These are phyloP conservation scores for Ochropleura plecta DNA, from an alignment of 2,888 invertebrate species.

Conservation along the genomic window DNA sequence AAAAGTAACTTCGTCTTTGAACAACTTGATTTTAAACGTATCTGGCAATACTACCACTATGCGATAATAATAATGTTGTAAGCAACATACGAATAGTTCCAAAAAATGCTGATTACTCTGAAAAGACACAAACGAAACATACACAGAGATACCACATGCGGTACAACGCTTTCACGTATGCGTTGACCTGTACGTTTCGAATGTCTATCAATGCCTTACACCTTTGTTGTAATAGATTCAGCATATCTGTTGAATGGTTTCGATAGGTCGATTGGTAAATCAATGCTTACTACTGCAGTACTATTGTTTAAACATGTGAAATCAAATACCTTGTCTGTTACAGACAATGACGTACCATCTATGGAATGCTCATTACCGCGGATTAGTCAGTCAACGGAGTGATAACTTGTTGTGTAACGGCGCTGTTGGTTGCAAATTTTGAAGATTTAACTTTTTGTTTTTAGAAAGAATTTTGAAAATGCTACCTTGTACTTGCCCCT, in stretches of 20 bases:
- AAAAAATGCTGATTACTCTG: no score
- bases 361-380: conserved; percentile 18
- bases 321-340: conserved; percentile 42
- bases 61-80: background rate
- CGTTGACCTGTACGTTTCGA: background rate
- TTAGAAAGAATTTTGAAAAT: background rate
- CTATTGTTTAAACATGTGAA: conserved; percentile 36
- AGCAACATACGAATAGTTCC: background rate
- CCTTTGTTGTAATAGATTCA: conserved; percentile 28
- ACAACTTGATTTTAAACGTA: background rate
- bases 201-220: conserved; percentile 16
- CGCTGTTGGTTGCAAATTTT: background rate
- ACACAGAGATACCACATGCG: no score
- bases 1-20: background rate
- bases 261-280: conserved; percentile 30
- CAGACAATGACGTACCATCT: conserved; percentile 39
- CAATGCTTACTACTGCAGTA: conserved; percentile 5
- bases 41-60: background rate
- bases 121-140: no score
- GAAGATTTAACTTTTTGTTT: background rate
- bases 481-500: background rate
- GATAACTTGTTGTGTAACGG: background rate
- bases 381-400: conserved; percentile 23
- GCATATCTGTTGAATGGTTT: conserved; percentile 25
- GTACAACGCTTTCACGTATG: background rate